These are phyloP conservation scores for Nycteola revayana DNA, from an alignment of 2,888 invertebrate genomes.

Conservation along the genomic window DNA sequence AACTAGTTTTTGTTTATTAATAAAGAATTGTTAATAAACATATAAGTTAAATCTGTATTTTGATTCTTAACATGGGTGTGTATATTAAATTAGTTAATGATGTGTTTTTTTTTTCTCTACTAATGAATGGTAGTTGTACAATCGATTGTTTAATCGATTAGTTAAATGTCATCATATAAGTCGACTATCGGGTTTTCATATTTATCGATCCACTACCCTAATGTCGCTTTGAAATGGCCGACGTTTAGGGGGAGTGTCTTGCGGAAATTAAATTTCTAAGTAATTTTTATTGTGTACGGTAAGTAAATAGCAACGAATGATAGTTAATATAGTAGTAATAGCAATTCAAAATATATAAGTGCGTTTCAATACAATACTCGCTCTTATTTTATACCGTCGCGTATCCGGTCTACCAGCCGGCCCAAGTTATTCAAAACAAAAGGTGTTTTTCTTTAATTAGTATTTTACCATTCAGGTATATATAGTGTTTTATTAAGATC, in stretches of 20 bases:
- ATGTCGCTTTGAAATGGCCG: constrained; percentile 80
- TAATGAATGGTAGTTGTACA: too few relatives aligned
- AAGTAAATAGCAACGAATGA: constrained; percentile 38
- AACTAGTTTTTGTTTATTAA: too few relatives aligned
- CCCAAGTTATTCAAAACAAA: constrained; percentile 76
- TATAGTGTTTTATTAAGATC: constrained; percentile 13
- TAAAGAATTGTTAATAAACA: too few relatives aligned
- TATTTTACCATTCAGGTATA: constrained; percentile 30
- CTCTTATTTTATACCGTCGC: constrained; percentile 27
- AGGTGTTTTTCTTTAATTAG: constrained; percentile 51
- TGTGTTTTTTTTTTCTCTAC: too few relatives aligned
- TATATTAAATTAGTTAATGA: too few relatives aligned
- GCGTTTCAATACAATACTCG: constrained; percentile 6
- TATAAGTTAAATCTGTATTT: too few relatives aligned
- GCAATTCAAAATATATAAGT: constrained; percentile 7
- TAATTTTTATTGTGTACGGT: constrained; percentile 59
- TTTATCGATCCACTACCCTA: constrained; percentile 58
- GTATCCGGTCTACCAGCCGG: constrained; percentile 71
- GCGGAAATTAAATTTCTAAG: constrained; percentile 59
- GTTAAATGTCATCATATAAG: too few relatives aligned
- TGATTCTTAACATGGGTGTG: too few relatives aligned
- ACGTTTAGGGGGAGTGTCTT: constrained; percentile 80
- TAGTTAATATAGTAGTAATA: constrained; percentile 12
- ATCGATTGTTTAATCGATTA: too few relatives aligned
- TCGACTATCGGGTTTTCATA: constrained; percentile 37